These are phyloP conservation scores for Lethenteron camtschaticum DNA, from an alignment of 2,113 vertebrate species.

Conservation along the genomic window DNA sequence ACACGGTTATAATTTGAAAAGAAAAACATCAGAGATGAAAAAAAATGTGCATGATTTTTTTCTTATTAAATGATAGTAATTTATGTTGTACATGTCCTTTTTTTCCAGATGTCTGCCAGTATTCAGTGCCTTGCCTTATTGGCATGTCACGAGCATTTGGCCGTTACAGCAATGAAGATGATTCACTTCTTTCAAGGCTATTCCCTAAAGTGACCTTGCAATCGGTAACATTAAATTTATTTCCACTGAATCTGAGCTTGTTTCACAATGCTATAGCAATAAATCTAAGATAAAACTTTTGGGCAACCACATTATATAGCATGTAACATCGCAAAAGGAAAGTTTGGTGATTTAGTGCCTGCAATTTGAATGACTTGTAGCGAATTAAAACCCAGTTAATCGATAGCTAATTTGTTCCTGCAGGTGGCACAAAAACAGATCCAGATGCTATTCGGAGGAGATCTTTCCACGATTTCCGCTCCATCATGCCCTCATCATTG, in stretches of 20 bases:
- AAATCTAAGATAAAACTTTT: background rate
- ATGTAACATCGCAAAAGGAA: background rate
- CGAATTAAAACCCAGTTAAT: background rate
- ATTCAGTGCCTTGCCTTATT: slow-evolving; percentile 1
- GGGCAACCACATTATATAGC: background rate
- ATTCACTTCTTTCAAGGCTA: background rate
- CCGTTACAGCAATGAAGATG: background rate
- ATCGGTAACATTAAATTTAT: background rate
- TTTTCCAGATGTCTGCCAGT: background rate
- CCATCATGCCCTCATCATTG: slow-evolving; percentile 4
- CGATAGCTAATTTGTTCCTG: too few species aligned
- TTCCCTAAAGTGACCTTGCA: background rate
- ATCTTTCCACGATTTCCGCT: slow-evolving; percentile 5
- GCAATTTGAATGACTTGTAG: background rate
- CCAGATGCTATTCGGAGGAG: slow-evolving; percentile 1
- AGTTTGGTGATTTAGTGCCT: background rate
- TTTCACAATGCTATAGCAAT: background rate
- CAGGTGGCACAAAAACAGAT: background rate
- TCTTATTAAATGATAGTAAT: background rate
- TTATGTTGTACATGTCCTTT: background rate
- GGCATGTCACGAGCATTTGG: slow-evolving; percentile 4
- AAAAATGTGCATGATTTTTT: background rate
- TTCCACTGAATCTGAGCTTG: background rate
- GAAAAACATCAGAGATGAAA: background rate
- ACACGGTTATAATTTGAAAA: background rate